Evolutionary conservation across 2,888 invertebrate genomes (phyloP).

Genomic region (Opisthograptis luteolata): DNA sequence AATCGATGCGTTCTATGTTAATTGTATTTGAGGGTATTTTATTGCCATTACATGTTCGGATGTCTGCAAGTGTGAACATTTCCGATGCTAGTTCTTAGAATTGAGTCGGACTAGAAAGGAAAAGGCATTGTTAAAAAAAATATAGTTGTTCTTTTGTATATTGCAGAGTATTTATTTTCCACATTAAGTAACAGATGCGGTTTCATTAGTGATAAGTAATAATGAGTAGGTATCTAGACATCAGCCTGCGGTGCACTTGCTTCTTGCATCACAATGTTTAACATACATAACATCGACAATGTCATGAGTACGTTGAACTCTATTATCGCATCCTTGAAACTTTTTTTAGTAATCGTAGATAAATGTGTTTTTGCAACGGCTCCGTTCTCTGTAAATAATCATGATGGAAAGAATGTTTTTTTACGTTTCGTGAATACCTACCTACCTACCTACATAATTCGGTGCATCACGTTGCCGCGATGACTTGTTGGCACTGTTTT

Average conservation of each 20-base stretch:
- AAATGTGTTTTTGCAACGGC: slow-evolving; percentile 35
- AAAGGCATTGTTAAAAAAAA: no score
- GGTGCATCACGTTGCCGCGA: slow-evolving; percentile 12
- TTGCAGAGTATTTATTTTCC: slow-evolving; percentile 1
- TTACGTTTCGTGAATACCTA: slow-evolving; percentile 23
- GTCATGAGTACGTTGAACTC: slow-evolving; percentile 75
- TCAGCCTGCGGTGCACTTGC: slow-evolving; percentile 33
- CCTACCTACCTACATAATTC: no score
- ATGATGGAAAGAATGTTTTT: slow-evolving; percentile 24
- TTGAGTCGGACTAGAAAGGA: no score
- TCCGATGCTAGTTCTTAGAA: no score
- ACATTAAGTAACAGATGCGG: slow-evolving; percentile 32
- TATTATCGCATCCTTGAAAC: slow-evolving; percentile 68
- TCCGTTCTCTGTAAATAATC: slow-evolving; percentile 26
- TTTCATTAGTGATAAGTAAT: slow-evolving; percentile 36
- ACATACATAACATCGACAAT: slow-evolving; percentile 64
- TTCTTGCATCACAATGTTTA: slow-evolving; percentile 63
- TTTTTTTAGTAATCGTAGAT: slow-evolving; percentile 61
- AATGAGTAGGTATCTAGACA: slow-evolving; percentile 34
- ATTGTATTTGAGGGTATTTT: no score
- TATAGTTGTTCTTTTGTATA: not conserved
- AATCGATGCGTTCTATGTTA: no score
- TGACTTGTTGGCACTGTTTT: slow-evolving; percentile 30
- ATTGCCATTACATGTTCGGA: no score
- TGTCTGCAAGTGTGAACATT: no score